Conservation (phyloP, 1,140 invertebrate genomes). For the Pseudomyrmex pallidus region DNA sequence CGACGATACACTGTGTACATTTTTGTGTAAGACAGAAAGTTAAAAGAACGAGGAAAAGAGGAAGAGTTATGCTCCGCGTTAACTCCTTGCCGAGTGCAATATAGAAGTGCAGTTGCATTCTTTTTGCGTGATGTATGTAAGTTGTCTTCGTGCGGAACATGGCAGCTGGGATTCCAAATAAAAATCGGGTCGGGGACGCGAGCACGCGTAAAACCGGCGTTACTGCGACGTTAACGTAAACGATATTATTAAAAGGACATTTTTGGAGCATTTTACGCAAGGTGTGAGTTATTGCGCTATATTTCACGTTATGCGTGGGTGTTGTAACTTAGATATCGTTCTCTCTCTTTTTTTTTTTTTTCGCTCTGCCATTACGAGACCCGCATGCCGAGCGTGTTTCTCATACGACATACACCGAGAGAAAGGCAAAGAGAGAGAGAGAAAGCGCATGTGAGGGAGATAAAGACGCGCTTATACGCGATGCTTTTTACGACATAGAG, state of each 20-base stretch:
- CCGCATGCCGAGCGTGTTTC: slow-evolving; percentile 27
- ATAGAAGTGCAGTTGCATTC: slow-evolving; percentile 18
- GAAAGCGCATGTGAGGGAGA: background rate
- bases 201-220: slow-evolving; percentile 18
- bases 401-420: background rate
- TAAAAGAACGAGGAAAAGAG: background rate
- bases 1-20: background rate
- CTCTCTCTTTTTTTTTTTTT: background rate
- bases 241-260: slow-evolving; percentile 51
- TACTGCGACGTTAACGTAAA: slow-evolving; percentile 29
- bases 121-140: slow-evolving; percentile 20
- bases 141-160: slow-evolving; percentile 32
- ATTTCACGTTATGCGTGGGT: slow-evolving; percentile 41
- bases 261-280: slow-evolving; percentile 35
- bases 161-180: slow-evolving; percentile 39
- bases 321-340: slow-evolving; percentile 18
- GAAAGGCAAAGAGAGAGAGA: background rate
- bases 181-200: slow-evolving; percentile 25
- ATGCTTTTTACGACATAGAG: background rate
- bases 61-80: background rate
- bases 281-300: slow-evolving; percentile 40
- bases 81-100: background rate
- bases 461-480: slow-evolving; percentile 20
- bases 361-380: background rate
- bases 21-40: background rate